These are phyloP conservation scores for Pseudoips prasinana DNA, from an alignment of 2,888 invertebrate species.

Conservation along the genomic window DNA sequence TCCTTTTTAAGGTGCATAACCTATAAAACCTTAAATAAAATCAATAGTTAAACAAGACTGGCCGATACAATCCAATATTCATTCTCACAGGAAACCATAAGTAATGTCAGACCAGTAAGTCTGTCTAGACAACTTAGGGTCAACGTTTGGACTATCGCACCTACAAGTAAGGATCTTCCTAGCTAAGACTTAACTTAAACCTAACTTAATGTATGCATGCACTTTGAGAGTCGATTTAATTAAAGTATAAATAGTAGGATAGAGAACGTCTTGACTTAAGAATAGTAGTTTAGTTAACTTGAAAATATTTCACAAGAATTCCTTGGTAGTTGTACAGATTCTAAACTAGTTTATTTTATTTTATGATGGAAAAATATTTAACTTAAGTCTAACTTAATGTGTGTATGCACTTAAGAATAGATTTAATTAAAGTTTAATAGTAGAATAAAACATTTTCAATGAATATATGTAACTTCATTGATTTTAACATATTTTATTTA, in stretches of 20 bases:
- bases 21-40: neutral
- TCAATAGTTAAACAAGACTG: neutral
- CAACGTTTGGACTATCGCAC: slow-evolving; percentile 35
- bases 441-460: too few species aligned
- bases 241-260: slow-evolving; percentile 11
- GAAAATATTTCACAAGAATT: too few species aligned
- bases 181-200: slow-evolving; percentile 31
- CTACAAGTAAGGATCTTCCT: slow-evolving; percentile 32
- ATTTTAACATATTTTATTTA: too few species aligned
- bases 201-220: slow-evolving; percentile 34
- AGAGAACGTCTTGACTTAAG: slow-evolving; percentile 20
- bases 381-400: too few species aligned
- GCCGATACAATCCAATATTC: slow-evolving; percentile 22
- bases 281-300: neutral
- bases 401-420: too few species aligned
- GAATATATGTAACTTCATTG: too few species aligned
- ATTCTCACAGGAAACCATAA: slow-evolving; percentile 29
- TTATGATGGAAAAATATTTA: too few species aligned
- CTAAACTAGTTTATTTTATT: too few species aligned
- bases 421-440: too few species aligned
- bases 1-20: too few species aligned
- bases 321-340: too few species aligned
- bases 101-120: slow-evolving; percentile 25
- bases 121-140: slow-evolving; percentile 35
- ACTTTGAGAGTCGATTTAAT: slow-evolving; percentile 25